Evolutionary conservation across 2,888 invertebrate species (phyloP), one percentile per base, ranked within the genome.

Genomic region (Drosophila buzzatii): DNA sequence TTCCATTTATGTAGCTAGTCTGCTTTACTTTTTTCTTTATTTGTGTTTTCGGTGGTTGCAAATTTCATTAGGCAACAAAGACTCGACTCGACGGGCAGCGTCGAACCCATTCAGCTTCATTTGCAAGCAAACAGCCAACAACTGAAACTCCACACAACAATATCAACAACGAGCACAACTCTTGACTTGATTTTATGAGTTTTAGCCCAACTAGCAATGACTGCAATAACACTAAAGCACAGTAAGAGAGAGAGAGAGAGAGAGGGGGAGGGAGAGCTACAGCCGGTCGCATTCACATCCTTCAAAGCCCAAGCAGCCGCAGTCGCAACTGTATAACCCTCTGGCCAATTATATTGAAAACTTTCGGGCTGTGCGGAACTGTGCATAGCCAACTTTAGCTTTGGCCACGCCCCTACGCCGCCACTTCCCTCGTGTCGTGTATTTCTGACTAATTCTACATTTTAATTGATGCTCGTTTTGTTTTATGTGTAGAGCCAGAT

Each of bases 281-380:
- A 14, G 18, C 18, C 31, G 5, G 27, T 41, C 16, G 20, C 20
- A 35, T 33, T 37, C 37, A 47, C 57, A 63, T 63, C 62, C 56
- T 63, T 37, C 49, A 58, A 58, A 63, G 67, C 59, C 20, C 35
- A 47, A 35, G 27, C 42, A 58, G 72, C 45, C 73, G 41, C 42
- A 69, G 53, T 66, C 53, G 56, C 61, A 64, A 58, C 73, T 75
- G 68, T 77, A 61, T 56, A 78, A 78, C 81, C 85, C 82, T 79
- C 61, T 53, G 77, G 90, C 86, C 89, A 91, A 91, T 91, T 91
- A 90, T 86, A 90, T 91, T 91, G 89, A 84, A 89, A 90, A 91
- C 76, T 89, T 90, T 87, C 52, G 49, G 62, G 62, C 52, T 49
- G 45, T 49, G 23, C 45, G 44, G 56, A 55, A 39, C 27, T 27